phyloP scores from a whole-genome alignment of 2,797 vertebrate species.

The Sebastiscus tertius region DNA sequence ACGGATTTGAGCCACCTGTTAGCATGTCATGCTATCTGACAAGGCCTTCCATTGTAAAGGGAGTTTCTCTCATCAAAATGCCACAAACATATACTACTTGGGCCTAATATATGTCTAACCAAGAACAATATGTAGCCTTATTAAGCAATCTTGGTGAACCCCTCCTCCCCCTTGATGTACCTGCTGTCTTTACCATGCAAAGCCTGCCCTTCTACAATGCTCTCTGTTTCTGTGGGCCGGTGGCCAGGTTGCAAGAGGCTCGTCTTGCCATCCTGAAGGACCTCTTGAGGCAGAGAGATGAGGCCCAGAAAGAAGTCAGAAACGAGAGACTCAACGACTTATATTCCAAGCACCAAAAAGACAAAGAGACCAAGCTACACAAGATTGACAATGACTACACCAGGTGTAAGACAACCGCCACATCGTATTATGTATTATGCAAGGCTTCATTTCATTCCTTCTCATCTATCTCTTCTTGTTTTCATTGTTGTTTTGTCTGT shows the following conservation, averaged over 20 bases:
- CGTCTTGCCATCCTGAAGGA: conserved; percentile 84
- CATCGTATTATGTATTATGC: background rate
- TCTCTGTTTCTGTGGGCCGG: conserved; percentile 17
- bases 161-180: background rate
- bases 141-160: background rate
- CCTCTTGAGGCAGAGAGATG: conserved; percentile 79
- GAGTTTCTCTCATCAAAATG: background rate
- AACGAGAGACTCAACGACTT: conserved; percentile 74
- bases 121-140: background rate
- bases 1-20: background rate
- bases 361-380: conserved; percentile 79
- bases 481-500: background rate
- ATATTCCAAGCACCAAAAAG: conserved; percentile 78
- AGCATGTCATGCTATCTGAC: background rate
- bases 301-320: conserved; percentile 76
- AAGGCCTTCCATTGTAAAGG: background rate
- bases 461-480: background rate
- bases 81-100: background rate
- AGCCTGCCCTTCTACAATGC: background rate
- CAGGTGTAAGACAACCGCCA: conserved; percentile 76
- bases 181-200: background rate
- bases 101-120: background rate
- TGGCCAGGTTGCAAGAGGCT: conserved; percentile 87
- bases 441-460: background rate
- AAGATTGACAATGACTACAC: conserved; percentile 81